Conservation (phyloP, 2,797 vertebrate genomes). For the Myotis findleyi region DNA sequence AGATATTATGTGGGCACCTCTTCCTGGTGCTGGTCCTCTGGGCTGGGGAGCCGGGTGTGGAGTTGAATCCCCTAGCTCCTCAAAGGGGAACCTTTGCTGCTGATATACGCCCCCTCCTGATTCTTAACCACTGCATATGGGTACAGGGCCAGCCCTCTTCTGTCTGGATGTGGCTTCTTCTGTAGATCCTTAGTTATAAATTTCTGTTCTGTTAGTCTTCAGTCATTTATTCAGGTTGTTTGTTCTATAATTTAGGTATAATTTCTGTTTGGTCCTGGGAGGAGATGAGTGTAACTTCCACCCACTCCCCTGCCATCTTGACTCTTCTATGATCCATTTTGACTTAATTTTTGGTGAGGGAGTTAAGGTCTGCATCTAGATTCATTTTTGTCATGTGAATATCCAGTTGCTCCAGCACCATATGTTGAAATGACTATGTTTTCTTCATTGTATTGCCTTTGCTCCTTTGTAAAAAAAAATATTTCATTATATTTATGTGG, state of each 20-base stretch:
- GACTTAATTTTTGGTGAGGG: not conserved
- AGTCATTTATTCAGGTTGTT: not conserved
- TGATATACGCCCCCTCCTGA: not conserved
- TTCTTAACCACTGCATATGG: not conserved
- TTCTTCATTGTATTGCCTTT: not conserved
- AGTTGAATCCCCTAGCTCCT: not conserved
- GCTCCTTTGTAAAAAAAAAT: not conserved
- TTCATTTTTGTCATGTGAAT: not conserved
- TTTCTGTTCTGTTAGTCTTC: not conserved
- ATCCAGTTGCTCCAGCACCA: not conserved
- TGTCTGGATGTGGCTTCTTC: not conserved
- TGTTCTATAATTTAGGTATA: not conserved
- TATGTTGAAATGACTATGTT: not conserved
- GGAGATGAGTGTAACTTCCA: not conserved
- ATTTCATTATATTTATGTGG: not conserved
- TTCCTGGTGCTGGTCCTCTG: not conserved
- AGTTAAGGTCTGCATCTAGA: not conserved
- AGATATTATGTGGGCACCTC: not conserved
- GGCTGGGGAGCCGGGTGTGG: not conserved
- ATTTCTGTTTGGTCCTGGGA: not conserved
- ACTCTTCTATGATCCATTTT: not conserved
- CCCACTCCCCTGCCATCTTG: not conserved
- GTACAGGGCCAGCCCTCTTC: not conserved
- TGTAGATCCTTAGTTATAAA: not conserved
- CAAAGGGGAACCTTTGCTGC: not conserved